Base-by-base conservation (phyloP, 2,797 vertebrate species). In the Aeoliscus strigatus region DNA sequence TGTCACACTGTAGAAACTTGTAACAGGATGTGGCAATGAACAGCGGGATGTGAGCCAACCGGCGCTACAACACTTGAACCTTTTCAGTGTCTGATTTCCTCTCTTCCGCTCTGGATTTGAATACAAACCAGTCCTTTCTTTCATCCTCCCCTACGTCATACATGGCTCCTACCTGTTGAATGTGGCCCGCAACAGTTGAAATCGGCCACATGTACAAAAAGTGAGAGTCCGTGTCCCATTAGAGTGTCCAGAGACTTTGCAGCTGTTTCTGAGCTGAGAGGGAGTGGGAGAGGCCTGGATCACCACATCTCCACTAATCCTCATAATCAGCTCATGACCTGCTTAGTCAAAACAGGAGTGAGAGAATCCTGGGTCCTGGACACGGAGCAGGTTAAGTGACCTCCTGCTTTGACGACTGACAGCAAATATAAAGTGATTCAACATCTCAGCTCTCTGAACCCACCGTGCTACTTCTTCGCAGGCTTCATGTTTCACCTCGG, bases 341-440 rank as follows among this genome's bases (percentile, higher is more conserved):
- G 58, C 57, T 82, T 72, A 75, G 75, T 78, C 68, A 77, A 83
- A 83, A 75, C 72, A 79, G 42, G 42, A 80, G 81, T 79, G 74
- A 81, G 52, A 77, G 71, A 81, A 78, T 58, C 73, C 73, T 75
- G 76, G 52, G 39, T 35, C 57, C 40, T 60, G 38, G 27, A 49
- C 39, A 38, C 52, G 54, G 49, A 52, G 63, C 47, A 53, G 59
- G 65, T 65, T 70, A 63, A 74, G 53, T 47, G 42, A 9, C 44
- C 54, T 38, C 37, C 32, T 5, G 2, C 61, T 55, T 9, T n/a
- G 21, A 63, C 55, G 60, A 70, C 47, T 62, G 63, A 71, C 65
- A 51, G 64, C 15, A 48, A 46, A 68, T 60, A 27, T 65, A 67
- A 69, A 28, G 15, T 9, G 16, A 8, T 21, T 21, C 26, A 27